phyloP scores from a whole-genome alignment of 2,113 vertebrate genomes.

The Pluvialis apricaria region DNA sequence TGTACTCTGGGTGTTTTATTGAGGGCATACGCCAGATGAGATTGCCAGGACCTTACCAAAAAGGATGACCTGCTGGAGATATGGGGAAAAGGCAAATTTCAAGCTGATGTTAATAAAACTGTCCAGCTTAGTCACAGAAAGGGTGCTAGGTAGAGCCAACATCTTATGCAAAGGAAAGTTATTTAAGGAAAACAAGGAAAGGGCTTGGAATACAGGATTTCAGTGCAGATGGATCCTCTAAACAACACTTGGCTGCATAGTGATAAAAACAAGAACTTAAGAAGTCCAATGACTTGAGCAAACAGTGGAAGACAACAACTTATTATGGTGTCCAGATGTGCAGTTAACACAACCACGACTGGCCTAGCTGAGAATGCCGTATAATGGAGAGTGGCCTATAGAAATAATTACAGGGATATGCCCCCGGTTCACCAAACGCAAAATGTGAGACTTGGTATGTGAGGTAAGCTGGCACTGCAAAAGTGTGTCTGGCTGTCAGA shows the following conservation, averaged over 20 bases:
- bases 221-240: not conserved
- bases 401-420: not conserved
- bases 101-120: not conserved
- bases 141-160: not conserved
- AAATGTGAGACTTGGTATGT: accelerated
- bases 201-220: not conserved
- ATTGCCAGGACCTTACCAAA: not conserved
- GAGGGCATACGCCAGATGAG: not conserved
- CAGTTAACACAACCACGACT: not conserved
- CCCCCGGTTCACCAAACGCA: not conserved
- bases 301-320: not conserved
- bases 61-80: not conserved
- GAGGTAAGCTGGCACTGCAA: not conserved
- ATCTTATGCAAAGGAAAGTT: constrained; percentile 39
- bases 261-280: constrained; percentile 9
- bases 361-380: not conserved
- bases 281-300: not conserved
- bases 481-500: not conserved
- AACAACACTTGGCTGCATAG: not conserved
- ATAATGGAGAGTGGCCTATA: not conserved
- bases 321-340: constrained; percentile 25
- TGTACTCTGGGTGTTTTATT: not conserved
- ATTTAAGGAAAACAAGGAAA: constrained; percentile 23
- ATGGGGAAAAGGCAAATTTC: not conserved
- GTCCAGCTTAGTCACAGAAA: not conserved